Percentiles rank a stretch among this genome's conserved stretches.
phyloP scores from a whole-genome alignment of 2,113 vertebrate genomes.

The Cephalopterus ornatus region DNA sequence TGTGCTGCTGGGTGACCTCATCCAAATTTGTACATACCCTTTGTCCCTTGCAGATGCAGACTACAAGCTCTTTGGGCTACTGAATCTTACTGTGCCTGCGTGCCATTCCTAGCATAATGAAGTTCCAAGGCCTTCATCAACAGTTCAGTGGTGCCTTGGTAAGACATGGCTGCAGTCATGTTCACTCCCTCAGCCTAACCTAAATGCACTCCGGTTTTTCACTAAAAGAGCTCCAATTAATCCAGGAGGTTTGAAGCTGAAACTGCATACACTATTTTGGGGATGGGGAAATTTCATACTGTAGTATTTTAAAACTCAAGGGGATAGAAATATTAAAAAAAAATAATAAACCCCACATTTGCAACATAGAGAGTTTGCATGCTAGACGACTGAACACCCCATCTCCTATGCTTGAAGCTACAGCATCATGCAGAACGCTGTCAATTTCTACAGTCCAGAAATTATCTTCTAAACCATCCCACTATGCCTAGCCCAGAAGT shows the following conservation, averaged over 20 bases:
- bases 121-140: neutral
- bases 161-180: neutral
- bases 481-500: neutral
- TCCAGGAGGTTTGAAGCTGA: neutral
- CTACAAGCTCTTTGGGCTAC: neutral
- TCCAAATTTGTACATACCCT: neutral
- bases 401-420: neutral
- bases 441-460: neutral
- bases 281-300: neutral
- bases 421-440: neutral
- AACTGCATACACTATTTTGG: neutral
- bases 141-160: neutral
- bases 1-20: neutral
- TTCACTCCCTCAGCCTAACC: neutral
- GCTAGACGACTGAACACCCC: neutral
- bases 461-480: neutral
- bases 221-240: neutral
- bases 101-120: neutral
- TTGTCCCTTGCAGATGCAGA: neutral
- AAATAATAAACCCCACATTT: neutral
- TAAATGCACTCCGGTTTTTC: neutral
- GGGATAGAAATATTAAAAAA: neutral
- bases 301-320: neutral
- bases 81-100: neutral
- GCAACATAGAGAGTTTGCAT: neutral